phyloP scores from a whole-genome alignment of 2,797 vertebrate species.

The Clangula hyemalis region DNA sequence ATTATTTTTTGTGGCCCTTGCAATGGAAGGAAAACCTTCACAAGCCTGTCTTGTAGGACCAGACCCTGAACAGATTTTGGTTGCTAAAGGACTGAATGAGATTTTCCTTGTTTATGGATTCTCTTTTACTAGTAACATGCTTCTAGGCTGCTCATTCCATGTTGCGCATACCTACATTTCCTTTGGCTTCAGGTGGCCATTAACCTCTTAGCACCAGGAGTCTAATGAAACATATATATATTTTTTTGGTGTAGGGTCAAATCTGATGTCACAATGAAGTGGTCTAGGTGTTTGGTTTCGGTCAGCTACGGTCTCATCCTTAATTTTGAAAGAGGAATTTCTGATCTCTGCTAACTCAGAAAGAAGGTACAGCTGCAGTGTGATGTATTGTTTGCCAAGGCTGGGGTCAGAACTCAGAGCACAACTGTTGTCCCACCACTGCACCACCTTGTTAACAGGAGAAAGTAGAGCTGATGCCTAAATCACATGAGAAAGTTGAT shows the following conservation, averaged over 20 bases:
- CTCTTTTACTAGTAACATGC: neutral
- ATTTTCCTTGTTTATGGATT: neutral
- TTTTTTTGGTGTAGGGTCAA: neutral
- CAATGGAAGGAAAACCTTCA: neutral
- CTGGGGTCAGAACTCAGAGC: neutral
- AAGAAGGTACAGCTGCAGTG: neutral
- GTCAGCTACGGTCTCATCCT: neutral
- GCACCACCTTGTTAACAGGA: neutral
- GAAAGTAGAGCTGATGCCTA: neutral
- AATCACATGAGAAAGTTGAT: neutral
- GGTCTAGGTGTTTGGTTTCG: neutral
- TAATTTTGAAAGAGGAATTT: neutral
- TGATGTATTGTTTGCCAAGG: neutral
- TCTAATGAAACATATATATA: neutral
- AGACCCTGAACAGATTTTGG: neutral
- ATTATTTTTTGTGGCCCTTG: neutral
- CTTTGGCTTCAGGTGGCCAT: neutral
- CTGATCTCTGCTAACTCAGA: neutral
- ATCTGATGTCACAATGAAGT: neutral
- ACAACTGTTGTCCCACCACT: neutral
- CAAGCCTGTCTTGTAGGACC: neutral
- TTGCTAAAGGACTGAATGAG: neutral
- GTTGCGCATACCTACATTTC: neutral
- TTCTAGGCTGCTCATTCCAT: neutral
- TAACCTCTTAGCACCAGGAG: neutral